phyloP scores from a whole-genome alignment of 2,797 vertebrate genomes.

The Spinus pinus region DNA sequence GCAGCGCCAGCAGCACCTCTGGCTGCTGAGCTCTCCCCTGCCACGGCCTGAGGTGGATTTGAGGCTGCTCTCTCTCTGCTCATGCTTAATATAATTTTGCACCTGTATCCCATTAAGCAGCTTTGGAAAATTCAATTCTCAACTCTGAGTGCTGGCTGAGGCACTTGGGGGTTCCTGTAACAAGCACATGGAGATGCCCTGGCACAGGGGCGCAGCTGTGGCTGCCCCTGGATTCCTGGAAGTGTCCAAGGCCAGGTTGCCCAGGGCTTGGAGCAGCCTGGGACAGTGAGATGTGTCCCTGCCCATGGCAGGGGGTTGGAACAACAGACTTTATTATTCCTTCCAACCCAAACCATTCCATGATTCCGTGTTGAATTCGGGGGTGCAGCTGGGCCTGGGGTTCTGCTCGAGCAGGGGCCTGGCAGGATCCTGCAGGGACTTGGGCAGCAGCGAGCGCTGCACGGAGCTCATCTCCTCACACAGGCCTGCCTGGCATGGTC shows the following conservation, averaged over 20 bases:
- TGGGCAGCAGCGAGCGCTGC: background rate
- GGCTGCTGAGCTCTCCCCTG: background rate
- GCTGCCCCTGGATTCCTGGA: background rate
- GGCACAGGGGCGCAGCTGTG: background rate
- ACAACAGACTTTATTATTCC: background rate
- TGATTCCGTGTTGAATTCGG: background rate
- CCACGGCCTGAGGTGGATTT: accelerated
- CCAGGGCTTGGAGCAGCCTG: accelerated
- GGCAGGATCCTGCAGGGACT: background rate
- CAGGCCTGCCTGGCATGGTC: background rate
- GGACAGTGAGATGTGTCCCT: background rate
- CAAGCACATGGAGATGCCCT: background rate
- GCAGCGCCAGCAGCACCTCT: background rate
- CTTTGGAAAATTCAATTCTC: conserved; percentile 6
- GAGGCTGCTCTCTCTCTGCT: background rate
- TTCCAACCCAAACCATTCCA: background rate
- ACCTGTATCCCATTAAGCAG: background rate
- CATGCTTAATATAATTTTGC: background rate
- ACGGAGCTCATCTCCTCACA: background rate
- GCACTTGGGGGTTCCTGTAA: background rate
- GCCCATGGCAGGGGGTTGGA: background rate
- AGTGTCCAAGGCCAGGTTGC: background rate
- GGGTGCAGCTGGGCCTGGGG: background rate
- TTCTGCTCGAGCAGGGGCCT: background rate
- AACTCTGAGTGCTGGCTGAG: background rate